Conservation (phyloP, 2,113 vertebrate species). For the Vicugna pacos region DNA sequence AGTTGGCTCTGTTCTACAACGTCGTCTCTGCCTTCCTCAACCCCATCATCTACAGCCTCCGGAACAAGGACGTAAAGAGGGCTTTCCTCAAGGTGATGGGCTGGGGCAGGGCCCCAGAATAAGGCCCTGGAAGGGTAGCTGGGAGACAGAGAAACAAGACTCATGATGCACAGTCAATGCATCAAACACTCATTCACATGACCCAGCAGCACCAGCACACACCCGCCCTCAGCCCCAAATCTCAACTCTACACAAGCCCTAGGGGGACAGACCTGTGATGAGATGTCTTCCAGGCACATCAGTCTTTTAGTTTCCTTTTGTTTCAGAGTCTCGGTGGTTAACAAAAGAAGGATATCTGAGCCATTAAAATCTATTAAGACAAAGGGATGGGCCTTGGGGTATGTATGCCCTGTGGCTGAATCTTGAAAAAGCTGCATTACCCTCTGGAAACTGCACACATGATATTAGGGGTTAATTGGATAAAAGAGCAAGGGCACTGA, state of each 20-base stretch:
- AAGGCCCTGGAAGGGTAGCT: not conserved
- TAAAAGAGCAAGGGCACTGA: not conserved
- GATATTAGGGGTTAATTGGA: not conserved
- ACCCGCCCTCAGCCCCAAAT: not conserved
- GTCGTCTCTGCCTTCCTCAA: slow-evolving; percentile 64
- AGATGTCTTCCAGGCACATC: not conserved
- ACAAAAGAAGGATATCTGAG: not conserved
- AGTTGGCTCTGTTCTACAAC: slow-evolving; percentile 63
- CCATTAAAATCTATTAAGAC: not conserved
- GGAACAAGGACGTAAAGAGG: slow-evolving; percentile 76
- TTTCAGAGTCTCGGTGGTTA: not conserved
- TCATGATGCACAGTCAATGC: not conserved
- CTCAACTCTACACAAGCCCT: not conserved
- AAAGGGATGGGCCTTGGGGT: not conserved
- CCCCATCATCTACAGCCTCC: slow-evolving; percentile 79
- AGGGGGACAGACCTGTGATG: not conserved
- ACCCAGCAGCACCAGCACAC: not conserved
- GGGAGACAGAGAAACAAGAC: not conserved
- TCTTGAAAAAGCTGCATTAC: not conserved
- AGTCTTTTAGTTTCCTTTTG: not conserved
- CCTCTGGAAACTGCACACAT: not conserved
- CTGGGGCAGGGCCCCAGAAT: slow-evolving; percentile 19
- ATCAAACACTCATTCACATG: not conserved
- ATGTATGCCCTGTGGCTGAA: not conserved
- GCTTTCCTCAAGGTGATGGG: slow-evolving; percentile 68